Conservation (phyloP, 92 coral and sea anemone genomes). For the Porites divaricata region DNA sequence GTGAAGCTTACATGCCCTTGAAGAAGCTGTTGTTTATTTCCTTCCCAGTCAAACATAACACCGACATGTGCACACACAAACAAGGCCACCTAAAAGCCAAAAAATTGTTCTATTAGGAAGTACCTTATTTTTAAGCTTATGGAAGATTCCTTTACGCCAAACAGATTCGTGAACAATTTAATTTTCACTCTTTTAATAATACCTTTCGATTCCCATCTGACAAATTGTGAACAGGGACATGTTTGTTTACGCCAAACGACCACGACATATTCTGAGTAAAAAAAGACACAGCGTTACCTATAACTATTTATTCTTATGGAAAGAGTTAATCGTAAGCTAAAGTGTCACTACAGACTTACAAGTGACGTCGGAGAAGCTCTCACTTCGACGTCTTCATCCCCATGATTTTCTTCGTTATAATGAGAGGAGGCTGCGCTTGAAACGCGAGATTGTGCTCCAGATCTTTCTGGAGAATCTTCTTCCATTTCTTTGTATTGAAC, state of each 20-base stretch:
- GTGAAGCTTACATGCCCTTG: conserved; percentile 93
- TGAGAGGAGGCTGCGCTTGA: conserved; percentile 77
- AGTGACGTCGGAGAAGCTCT: conserved; percentile 74
- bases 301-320: no score
- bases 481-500: conserved; percentile 46
- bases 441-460: conserved; percentile 88
- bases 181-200: not conserved
- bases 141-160: no score
- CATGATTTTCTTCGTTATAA: conserved; percentile 44
- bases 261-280: conserved; percentile 86
- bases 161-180: no score
- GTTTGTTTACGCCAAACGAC: conserved; percentile 92
- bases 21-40: conserved; percentile 84
- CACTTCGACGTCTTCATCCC: conserved; percentile 37
- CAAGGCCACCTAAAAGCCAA: conserved; percentile 68
- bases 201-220: conserved; percentile 95
- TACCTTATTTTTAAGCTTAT: no score
- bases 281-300: not conserved
- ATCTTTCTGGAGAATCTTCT: conserved; percentile 54
- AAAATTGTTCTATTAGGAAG: not conserved
- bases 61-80: conserved; percentile 92
- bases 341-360: conserved; percentile 38
- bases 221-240: conserved; percentile 84
- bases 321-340: not conserved
- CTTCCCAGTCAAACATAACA: conserved; percentile 87